A percentile compares a stretch with the other conserved stretches of the same genome.
Evolutionary conservation across 1,140 invertebrate genomes (phyloP).

Genomic region (Carcinoscorpius rotundicauda): DNA sequence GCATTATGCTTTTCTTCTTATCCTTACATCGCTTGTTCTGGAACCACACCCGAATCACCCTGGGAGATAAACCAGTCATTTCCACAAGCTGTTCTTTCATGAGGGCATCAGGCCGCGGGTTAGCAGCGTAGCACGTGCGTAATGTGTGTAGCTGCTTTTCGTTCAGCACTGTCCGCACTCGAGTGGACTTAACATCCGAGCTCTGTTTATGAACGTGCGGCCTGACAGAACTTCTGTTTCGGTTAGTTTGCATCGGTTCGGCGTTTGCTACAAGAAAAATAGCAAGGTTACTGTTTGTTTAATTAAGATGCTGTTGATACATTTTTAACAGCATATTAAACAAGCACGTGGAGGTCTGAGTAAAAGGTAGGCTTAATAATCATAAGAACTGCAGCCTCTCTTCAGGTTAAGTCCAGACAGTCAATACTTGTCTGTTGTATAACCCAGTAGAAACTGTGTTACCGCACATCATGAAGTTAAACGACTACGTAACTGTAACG

Average conservation of each 20-base stretch:
- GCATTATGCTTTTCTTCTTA: constrained; percentile 92
- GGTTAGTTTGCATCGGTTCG: constrained; percentile 21
- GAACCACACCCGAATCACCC: constrained; percentile 97
- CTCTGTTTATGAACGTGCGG: constrained; percentile 25
- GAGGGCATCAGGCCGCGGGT: constrained; percentile 92
- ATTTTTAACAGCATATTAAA: too few species aligned
- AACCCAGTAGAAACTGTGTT: too few species aligned
- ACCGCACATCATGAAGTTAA: too few species aligned
- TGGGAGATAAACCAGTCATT: constrained; percentile 89
- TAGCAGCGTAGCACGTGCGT: constrained; percentile 83
- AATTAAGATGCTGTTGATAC: too few species aligned
- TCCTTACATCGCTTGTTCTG: constrained; percentile 99
- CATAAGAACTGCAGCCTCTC: too few species aligned
- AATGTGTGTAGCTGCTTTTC: constrained; percentile 97
- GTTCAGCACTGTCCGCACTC: constrained; percentile 93
- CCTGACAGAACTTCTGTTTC: constrained; percentile 19
- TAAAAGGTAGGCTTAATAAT: too few species aligned
- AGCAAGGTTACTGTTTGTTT: too few species aligned
- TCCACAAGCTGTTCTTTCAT: constrained; percentile 99
- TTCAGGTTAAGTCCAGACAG: too few species aligned
- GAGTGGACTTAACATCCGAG: constrained; percentile 65
- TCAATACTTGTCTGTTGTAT: too few species aligned
- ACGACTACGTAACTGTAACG: too few species aligned
- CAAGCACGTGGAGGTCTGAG: too few species aligned
- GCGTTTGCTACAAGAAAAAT: constrained; percentile 19